Percentiles rank a stretch among this genome's conserved stretches.
phyloP scores from a whole-genome alignment of 1,140 invertebrate species.

The Drosophila pruinosa region DNA sequence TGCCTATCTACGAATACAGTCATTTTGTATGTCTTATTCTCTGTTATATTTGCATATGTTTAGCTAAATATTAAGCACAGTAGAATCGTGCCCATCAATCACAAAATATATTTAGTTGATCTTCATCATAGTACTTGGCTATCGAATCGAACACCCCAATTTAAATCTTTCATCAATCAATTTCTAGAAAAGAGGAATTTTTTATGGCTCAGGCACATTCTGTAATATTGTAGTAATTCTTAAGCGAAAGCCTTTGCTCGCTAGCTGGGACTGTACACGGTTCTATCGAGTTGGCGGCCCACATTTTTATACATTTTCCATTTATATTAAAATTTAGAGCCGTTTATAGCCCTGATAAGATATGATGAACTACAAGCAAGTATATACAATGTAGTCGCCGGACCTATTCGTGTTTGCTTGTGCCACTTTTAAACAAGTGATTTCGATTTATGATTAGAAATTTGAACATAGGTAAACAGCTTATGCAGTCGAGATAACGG shows the following conservation, averaged over 20 bases:
- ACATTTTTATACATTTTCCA: conserved; percentile 54
- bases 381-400: conserved; percentile 35
- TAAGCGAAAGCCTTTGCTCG: conserved; percentile 25
- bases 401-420: conserved; percentile 32
- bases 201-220: not conserved
- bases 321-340: conserved; percentile 72
- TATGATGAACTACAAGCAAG: conserved; percentile 35
- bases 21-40: not conserved
- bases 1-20: not conserved
- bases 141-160: not conserved
- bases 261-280: conserved; percentile 42
- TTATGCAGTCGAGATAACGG: conserved; percentile 50
- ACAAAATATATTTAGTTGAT: not conserved
- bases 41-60: too few species aligned
- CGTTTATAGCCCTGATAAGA: conserved; percentile 62
- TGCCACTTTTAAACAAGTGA: conserved; percentile 72
- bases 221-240: not conserved
- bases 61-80: not conserved
- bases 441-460: conserved; percentile 72
- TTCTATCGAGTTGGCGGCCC: conserved; percentile 7
- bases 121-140: not conserved
- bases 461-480: conserved; percentile 68
- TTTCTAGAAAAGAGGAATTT: not conserved
- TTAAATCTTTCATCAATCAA: conserved; percentile 23
- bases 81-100: conserved; percentile 15